A percentile compares a stretch with the other conserved stretches of the same genome.
phyloP scores from a whole-genome alignment of 1,140 invertebrate genomes.

The Colletes latitarsis region DNA sequence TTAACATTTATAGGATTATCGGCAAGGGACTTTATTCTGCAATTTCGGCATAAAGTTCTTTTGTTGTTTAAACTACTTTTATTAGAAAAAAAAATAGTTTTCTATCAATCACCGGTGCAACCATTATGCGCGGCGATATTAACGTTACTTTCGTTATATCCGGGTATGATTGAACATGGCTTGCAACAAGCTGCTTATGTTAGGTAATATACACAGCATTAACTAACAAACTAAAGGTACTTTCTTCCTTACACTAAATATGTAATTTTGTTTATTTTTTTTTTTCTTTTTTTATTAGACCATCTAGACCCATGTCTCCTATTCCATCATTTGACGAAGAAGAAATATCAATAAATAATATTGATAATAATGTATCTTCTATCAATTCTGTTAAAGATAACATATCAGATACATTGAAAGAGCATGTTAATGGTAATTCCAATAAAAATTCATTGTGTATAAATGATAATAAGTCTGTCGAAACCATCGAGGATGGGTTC shows the following conservation, averaged over 20 bases:
- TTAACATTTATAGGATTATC: constrained; percentile 86
- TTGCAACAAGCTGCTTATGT: constrained; percentile 91
- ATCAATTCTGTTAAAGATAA: constrained; percentile 69
- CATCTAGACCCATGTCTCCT: constrained; percentile 90
- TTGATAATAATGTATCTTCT: constrained; percentile 73
- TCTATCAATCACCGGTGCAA: constrained; percentile 96
- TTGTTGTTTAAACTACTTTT: constrained; percentile 96
- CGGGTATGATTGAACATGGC: constrained; percentile 94
- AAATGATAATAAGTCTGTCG: constrained; percentile 76
- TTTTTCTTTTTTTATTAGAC: constrained; percentile 82
- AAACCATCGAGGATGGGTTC: constrained; percentile 76
- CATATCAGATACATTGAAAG: constrained; percentile 60
- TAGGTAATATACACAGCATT: constrained; percentile 82
- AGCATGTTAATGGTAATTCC: constrained; percentile 56
- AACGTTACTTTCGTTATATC: constrained; percentile 94
- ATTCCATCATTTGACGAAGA: constrained; percentile 85
- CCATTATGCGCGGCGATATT: constrained; percentile 93
- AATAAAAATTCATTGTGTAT: constrained; percentile 67
- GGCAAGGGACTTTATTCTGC: constrained; percentile 89
- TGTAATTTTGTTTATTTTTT: too few relatives aligned
- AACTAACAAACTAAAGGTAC: background rate
- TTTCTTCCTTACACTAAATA: background rate
- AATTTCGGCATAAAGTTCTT: constrained; percentile 95
- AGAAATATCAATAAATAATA: constrained; percentile 71
- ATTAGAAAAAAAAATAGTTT: constrained; percentile 94